A percentile compares a stretch with the other conserved stretches of the same genome.
phyloP scores from a whole-genome alignment of 2,797 vertebrate species.

The Peromyscus aztecus region DNA sequence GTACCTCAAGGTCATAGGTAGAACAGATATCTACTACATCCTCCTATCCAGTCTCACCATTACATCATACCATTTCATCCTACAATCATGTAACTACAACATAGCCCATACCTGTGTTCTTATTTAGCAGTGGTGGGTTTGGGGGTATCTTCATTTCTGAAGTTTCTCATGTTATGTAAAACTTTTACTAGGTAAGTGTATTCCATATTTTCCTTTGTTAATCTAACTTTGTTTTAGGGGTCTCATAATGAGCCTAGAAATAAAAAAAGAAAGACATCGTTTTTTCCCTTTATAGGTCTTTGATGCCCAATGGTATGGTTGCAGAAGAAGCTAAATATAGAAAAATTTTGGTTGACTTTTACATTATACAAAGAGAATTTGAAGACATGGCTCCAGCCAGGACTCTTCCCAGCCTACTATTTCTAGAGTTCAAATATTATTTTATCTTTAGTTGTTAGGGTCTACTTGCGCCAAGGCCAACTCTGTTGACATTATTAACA shows the following conservation, averaged over 20 bases:
- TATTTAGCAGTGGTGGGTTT: not conserved
- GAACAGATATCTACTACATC: too few relatives aligned
- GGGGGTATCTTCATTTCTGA: not conserved
- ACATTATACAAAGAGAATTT: not conserved
- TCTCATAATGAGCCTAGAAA: not conserved
- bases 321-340: accelerated
- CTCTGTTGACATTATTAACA: not conserved
- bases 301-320: not conserved
- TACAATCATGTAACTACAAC: not conserved
- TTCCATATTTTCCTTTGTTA: not conserved
- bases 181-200: not conserved
- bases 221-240: not conserved
- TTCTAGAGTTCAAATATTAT: not conserved
- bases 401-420: not conserved
- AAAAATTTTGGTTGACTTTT: not conserved
- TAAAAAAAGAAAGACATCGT: not conserved
- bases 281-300: not conserved
- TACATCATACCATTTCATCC: not conserved
- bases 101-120: not conserved
- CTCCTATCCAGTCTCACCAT: not conserved
- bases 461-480: not conserved
- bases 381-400: not conserved
- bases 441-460: not conserved
- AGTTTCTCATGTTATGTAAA: not conserved
- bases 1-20: too few relatives aligned